These are phyloP conservation scores for Rhyacophila evoluta DNA, from an alignment of 2,888 invertebrate species.

Conservation along the genomic window DNA sequence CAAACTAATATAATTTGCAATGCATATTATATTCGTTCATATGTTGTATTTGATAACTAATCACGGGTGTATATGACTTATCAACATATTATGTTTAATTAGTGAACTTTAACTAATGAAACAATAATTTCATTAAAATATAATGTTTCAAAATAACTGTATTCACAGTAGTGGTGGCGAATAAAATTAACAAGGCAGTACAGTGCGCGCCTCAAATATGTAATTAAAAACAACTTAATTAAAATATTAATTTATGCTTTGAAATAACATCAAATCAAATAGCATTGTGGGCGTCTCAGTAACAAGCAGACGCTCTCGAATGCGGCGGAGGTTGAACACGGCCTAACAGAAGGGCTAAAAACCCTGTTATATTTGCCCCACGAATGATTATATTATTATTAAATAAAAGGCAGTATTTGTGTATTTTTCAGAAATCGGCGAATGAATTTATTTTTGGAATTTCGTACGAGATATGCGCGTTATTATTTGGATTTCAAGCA, in stretches of 20 bases:
- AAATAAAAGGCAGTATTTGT: neutral
- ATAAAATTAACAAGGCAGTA: neutral
- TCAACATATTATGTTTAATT: neutral
- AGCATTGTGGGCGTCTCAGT: neutral
- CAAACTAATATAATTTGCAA: too few relatives aligned
- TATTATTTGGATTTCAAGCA: too few relatives aligned
- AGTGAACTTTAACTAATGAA: neutral
- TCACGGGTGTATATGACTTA: neutral
- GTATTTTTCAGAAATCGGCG: too few relatives aligned
- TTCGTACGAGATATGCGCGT: too few relatives aligned
- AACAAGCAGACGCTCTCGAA: neutral
- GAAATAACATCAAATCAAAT: constrained; percentile 14
- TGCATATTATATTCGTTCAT: too few relatives aligned
- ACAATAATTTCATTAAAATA: neutral
- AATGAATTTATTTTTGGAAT: too few relatives aligned
- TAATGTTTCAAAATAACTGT: neutral
- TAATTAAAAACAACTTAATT: constrained; percentile 30
- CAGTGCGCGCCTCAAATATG: constrained; percentile 7
- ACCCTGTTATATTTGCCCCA: neutral
- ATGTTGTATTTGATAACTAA: too few relatives aligned
- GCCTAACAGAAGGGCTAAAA: neutral
- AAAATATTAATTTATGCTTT: constrained; percentile 15
- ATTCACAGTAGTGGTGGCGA: neutral
- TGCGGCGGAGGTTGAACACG: neutral
- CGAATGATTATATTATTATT: neutral